phyloP scores from a whole-genome alignment of 2,888 invertebrate species.

The Lordiphosa fenestrarum region DNA sequence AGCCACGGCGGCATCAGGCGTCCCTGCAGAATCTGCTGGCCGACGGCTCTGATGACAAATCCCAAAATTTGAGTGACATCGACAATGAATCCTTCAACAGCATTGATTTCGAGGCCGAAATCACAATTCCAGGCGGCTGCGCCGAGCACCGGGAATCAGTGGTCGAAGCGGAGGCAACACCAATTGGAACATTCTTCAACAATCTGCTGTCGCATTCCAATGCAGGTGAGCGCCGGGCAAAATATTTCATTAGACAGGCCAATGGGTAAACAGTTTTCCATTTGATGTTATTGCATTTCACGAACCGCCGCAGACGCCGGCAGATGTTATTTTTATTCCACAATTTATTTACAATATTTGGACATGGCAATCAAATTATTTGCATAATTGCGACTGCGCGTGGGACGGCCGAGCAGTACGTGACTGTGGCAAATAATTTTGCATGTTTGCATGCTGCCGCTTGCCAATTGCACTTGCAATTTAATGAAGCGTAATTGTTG shows the following conservation, averaged over 20 bases:
- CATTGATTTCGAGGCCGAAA: constrained; percentile 81
- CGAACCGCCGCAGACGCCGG: constrained; percentile 44
- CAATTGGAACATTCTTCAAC: constrained; percentile 80
- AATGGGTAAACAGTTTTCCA: constrained; percentile 56
- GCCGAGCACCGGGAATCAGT: constrained; percentile 33
- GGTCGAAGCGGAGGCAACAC: constrained; percentile 62
- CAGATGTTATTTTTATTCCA: constrained; percentile 22
- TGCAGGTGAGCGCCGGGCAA: constrained; percentile 74
- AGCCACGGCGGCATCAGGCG: constrained; percentile 55
- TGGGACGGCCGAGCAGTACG: constrained; percentile 18
- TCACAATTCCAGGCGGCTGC: constrained; percentile 75
- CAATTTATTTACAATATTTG: constrained; percentile 62
- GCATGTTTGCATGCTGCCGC: constrained; percentile 29
- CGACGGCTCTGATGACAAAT: constrained; percentile 78
- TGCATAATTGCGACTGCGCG: constrained; percentile 60
- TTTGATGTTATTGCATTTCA: constrained; percentile 65
- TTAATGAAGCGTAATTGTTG: constrained; percentile 71
- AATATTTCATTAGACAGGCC: constrained; percentile 53
- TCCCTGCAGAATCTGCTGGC: constrained; percentile 73
- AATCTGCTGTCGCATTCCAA: constrained; percentile 78
- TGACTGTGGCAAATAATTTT: constrained; percentile 45
- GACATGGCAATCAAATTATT: constrained; percentile 63
- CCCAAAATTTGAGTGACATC: constrained; percentile 80
- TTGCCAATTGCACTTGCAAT: constrained; percentile 60
- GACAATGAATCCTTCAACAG: constrained; percentile 81